These are phyloP conservation scores for Diarsia mendica DNA, from an alignment of 2,888 invertebrate species.

Conservation along the genomic window DNA sequence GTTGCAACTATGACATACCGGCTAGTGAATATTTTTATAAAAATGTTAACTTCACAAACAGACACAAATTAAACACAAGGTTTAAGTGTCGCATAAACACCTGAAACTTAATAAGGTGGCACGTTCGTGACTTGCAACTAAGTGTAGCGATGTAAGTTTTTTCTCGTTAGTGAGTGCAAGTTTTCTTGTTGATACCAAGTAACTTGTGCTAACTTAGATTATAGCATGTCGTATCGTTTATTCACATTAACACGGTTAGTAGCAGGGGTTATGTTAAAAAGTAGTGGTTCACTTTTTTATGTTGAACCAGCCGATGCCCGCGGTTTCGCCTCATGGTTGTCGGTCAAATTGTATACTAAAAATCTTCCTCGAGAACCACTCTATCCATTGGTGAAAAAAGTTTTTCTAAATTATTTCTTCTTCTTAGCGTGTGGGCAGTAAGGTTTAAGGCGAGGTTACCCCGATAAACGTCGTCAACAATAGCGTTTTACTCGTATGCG, in stretches of 20 bases:
- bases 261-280: not conserved
- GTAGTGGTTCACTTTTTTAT: not conserved
- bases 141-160: conserved; percentile 44
- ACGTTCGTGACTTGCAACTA: conserved; percentile 51
- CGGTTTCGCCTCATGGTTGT: too few species aligned
- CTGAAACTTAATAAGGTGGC: conserved; percentile 47
- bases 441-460: too few species aligned
- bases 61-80: conserved; percentile 31
- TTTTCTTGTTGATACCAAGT: conserved; percentile 58
- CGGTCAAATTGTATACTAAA: too few species aligned
- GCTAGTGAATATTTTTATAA: conserved; percentile 10
- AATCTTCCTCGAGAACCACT: too few species aligned
- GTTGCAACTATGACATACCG: too few species aligned
- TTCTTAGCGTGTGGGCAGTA: too few species aligned
- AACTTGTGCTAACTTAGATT: conserved; percentile 48
- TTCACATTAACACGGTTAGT: conserved; percentile 34
- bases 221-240: conserved; percentile 44
- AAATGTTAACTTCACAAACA: conserved; percentile 10
- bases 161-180: conserved; percentile 54
- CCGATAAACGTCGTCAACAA: too few species aligned
- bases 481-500: too few species aligned
- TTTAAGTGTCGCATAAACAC: conserved; percentile 39
- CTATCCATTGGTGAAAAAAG: too few species aligned
- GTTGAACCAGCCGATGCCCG: not conserved
- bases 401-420: too few species aligned